A percentile compares a stretch with the other conserved stretches of the same genome.
Evolutionary conservation across 2,113 vertebrate species (phyloP).

Genomic region (Cryptomyrus ogoouensis): DNA sequence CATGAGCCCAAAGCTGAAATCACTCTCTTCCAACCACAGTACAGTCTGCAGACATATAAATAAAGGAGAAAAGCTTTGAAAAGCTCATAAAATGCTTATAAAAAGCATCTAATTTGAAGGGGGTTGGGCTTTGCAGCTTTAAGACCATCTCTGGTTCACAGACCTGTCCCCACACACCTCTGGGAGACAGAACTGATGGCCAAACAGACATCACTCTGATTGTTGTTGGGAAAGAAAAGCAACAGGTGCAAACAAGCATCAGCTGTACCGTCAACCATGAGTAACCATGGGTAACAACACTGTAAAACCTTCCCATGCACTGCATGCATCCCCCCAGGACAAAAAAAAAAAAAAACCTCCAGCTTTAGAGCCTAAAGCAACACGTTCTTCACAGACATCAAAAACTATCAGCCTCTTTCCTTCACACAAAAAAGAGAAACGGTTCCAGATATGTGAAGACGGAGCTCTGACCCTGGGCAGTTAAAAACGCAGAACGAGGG

Average conservation of each 20-base stretch:
- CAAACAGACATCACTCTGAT: conserved; percentile 17
- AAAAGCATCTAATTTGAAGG: background rate
- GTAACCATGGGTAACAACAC: conserved; percentile 31
- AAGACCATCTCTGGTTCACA: conserved; percentile 12
- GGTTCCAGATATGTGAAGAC: conserved; percentile 18
- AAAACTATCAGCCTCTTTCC: background rate
- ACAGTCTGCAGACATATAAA: background rate
- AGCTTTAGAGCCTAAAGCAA: conserved; percentile 17
- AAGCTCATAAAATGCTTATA: background rate
- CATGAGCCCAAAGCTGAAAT: background rate
- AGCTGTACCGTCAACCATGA: conserved; percentile 21
- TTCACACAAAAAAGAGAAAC: background rate
- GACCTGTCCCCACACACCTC: background rate
- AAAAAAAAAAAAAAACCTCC: background rate
- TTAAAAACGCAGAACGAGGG: conserved; percentile 62
- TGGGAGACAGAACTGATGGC: background rate
- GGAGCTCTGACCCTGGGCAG: conserved; percentile 62
- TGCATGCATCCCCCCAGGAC: background rate
- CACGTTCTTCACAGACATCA: background rate
- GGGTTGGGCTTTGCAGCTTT: background rate
- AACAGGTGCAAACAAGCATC: conserved; percentile 36
- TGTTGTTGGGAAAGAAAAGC: conserved; percentile 25
- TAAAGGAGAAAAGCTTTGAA: background rate
- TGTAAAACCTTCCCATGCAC: background rate
- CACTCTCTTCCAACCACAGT: background rate